Conservation (phyloP, 2,888 invertebrate genomes). For the Melieria omissa region DNA sequence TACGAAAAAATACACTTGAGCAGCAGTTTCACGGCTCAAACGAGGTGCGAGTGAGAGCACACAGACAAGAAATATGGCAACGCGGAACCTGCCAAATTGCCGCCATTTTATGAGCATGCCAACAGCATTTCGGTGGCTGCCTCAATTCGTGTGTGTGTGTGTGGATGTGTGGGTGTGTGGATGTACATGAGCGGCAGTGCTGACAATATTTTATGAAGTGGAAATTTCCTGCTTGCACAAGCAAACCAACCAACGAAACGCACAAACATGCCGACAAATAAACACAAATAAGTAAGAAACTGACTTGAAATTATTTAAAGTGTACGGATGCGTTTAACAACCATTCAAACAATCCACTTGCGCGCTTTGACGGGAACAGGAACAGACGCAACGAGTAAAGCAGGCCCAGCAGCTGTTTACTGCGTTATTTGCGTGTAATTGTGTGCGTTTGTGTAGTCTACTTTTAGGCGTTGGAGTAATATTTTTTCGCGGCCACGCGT, state of each 20-base stretch:
- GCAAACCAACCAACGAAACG: neutral
- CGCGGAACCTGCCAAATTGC: conserved; percentile 42
- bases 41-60: neutral
- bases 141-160: neutral
- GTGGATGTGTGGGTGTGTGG: neutral
- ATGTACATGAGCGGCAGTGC: neutral
- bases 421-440: neutral
- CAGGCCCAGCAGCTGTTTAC: neutral
- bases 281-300: neutral
- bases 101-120: conserved; percentile 48
- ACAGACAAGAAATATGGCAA: neutral
- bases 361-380: neutral
- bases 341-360: neutral
- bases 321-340: neutral
- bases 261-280: neutral
- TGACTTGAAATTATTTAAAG: neutral
- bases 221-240: conserved; percentile 9
- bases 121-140: neutral
- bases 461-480: neutral
- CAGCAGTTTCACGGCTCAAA: neutral
- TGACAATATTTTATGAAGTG: conserved; percentile 15
- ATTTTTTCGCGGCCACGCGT: neutral
- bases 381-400: neutral
- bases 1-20: neutral
- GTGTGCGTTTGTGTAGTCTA: neutral